phyloP scores from a whole-genome alignment of 2,797 vertebrate genomes.

The Epinephelus malabaricus region DNA sequence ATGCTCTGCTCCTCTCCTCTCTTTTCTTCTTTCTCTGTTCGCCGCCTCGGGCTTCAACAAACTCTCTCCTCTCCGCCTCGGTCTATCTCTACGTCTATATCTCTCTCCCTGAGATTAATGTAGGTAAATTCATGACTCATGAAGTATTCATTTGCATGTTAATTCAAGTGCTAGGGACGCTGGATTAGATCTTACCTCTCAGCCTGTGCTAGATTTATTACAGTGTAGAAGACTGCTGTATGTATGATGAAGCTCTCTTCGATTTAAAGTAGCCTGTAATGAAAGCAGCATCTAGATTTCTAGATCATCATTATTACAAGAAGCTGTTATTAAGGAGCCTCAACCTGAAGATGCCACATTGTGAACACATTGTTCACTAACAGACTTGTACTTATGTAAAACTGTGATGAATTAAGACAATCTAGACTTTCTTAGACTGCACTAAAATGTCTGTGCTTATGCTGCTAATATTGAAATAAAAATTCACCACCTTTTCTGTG shows the following conservation, averaged over 20 bases:
- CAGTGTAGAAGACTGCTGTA: not conserved
- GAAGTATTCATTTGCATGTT: conserved; percentile 74
- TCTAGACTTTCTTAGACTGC: not conserved
- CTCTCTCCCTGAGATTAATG: conserved; percentile 57
- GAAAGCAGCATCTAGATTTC: conserved; percentile 11
- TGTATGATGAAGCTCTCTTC: conserved; percentile 31
- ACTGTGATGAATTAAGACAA: not conserved
- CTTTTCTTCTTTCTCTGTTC: conserved; percentile 39
- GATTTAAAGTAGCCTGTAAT: conserved; percentile 19
- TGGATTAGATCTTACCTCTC: conserved; percentile 46
- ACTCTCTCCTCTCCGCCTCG: conserved; percentile 53
- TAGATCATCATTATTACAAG: conserved; percentile 16
- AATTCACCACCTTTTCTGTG: too few species aligned
- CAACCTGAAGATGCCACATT: too few species aligned
- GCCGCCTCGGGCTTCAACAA: conserved; percentile 66
- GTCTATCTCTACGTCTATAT: conserved; percentile 37
- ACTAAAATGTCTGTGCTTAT: not conserved
- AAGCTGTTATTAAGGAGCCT: conserved; percentile 2
- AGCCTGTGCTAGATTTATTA: conserved; percentile 50
- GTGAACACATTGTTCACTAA: not conserved
- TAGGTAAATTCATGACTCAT: conserved; percentile 73
- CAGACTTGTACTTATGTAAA: not conserved
- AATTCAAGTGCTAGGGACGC: conserved; percentile 57
- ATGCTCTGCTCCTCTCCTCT: conserved; percentile 40
- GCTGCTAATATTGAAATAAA: not conserved